Base-by-base conservation (phyloP, 2,797 vertebrate genomes). In the Microcaecilia unicolor region DNA sequence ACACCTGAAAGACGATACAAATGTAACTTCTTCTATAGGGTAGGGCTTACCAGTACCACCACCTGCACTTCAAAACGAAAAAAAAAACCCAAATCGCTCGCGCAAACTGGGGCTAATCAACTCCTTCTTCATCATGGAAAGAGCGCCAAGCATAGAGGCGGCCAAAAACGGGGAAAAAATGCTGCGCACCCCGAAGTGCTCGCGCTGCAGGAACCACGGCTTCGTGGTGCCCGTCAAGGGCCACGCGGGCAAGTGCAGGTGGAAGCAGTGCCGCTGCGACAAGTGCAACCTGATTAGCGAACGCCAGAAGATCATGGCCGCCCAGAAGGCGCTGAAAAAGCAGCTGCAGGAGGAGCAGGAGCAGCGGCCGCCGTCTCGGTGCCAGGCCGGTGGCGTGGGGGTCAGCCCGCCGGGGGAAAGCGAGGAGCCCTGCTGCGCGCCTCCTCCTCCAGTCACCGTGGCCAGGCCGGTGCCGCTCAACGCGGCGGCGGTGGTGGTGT, bases 251-350 rank as follows among this genome's bases (percentile, higher is more conserved):
- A 51, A 47, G 5, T 76, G 74, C 42, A 59, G 33, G 31, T 73
- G 70, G 72, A 71, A 68, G 45, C 34, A 44, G 3, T 76, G 76
- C 48, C 41, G 32, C 7, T 72, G 72, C 8, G 44, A 70, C 18
- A 76, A 76, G 36, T 76, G 72, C 1, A 21, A 61, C 16, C 77
- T 85, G 35, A 68, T 78, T 44, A 44, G 65, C 0, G 71, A 85
- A 53, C 65, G 78, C 22, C 78, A 78, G 69, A 81, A 78, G 66
- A 80, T 85, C 64, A 72, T 78, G 74, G 76, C 78, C 0, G 76
- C 71, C 5, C 75, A 85, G 49, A 83, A 80, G 46, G 44, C 65
- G 21, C 64, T 83, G 34, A 59, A 57, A 44, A 64, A 52, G 22
- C 70, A 75, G 51, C 17, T 37, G 13, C 31, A 49, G 0, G 66